Base-by-base conservation (phyloP, 2,113 vertebrate species). In the Salminus brasiliensis region DNA sequence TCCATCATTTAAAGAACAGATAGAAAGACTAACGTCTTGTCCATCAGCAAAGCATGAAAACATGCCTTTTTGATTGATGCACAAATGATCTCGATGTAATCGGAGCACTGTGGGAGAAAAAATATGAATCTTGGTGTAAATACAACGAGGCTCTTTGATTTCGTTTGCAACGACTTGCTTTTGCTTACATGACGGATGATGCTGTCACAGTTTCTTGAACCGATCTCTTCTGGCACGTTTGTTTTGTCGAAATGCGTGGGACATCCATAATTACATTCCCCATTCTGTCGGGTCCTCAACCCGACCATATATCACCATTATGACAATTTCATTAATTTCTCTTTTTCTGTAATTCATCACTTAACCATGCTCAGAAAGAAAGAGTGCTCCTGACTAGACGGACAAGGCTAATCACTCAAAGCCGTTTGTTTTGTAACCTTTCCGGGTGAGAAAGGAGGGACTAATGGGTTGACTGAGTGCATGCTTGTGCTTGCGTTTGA, bases 301-400 rank as follows among this genome's bases (percentile, higher is more conserved):
- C 55, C 49, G 13, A 1, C 41, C 53, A 70, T 60, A 71, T 11
- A 79, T 72, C 68, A 79, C 25, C 55, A 72, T 79, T 63, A 79
- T 16, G 67, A 62, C 55, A 45, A 63, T 72, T 79, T 63, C 32
- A 66, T 66, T 66, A 39, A 66, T 66, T 66, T 66, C 62, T 30
- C 18, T 25, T 66, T 39, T 66, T 66, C 62, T 39, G 39, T 39
- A 66, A 66, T 66, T 32, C 34, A 10, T 66, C 62, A 23, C 62
- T 23, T 66, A 66, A 39, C 34, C 21, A 55, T 12, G 16, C 6
- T 55, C 23, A 2, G n/a, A 55, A 39, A 66, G 21, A 66, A 66
- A 12, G 32, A 66, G 11, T 10, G 21, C 34, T 39, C 21, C 70
- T 60, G 21, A 62, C 32, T 63, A 15, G 8, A 27, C 62, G 39